Conservation (phyloP, 2,888 invertebrate species). For the Tribolium freemani region DNA sequence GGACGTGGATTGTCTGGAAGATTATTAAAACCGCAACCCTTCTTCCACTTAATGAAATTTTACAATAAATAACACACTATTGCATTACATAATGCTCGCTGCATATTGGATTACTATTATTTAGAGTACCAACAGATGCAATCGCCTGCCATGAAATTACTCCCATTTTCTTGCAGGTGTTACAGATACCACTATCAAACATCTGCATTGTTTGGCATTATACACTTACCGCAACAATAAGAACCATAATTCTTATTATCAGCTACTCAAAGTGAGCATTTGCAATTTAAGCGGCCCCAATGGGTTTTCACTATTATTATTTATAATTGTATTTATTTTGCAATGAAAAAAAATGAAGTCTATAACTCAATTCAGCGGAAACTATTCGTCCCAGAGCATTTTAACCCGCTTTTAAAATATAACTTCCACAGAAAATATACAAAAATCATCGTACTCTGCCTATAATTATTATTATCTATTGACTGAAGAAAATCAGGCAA, state of each 20-base stretch:
- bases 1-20: slow-evolving; percentile 10
- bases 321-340: too few relatives aligned
- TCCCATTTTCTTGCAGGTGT: slow-evolving; percentile 28
- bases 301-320: too few relatives aligned
- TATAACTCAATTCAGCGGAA: too few relatives aligned
- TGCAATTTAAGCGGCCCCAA: not conserved
- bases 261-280: not conserved
- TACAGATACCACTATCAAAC: slow-evolving; percentile 12
- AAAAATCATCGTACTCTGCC: too few relatives aligned
- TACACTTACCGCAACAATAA: slow-evolving; percentile 7
- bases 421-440: too few relatives aligned
- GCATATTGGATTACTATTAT: slow-evolving; percentile 14
- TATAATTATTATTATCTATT: too few relatives aligned
- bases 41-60: slow-evolving; percentile 28
- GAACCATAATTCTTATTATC: not conserved
- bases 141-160: slow-evolving; percentile 32
- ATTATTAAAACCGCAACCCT: slow-evolving; percentile 34
- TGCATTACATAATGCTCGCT: slow-evolving; percentile 17
- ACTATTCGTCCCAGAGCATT: too few relatives aligned
- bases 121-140: slow-evolving; percentile 23
- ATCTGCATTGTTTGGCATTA: slow-evolving; percentile 21
- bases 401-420: too few relatives aligned
- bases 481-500: too few relatives aligned
- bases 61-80: slow-evolving; percentile 13
- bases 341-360: too few relatives aligned